Evolutionary conservation across 2,797 vertebrate genomes (phyloP).

Genomic region (Gallinago solitaria): DNA sequence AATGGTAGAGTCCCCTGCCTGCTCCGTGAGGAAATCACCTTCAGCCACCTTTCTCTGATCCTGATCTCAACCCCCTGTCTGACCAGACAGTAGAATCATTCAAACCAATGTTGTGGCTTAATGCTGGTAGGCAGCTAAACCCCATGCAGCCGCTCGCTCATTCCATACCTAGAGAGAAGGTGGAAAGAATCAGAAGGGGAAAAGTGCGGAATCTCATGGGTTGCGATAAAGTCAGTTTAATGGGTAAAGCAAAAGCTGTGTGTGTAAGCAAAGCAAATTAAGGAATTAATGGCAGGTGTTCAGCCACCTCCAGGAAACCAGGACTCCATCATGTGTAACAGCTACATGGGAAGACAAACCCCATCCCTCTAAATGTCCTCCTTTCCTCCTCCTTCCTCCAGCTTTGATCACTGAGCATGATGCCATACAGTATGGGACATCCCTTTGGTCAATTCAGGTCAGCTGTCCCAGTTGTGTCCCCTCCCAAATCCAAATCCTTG

Average conservation of each 20-base stretch:
- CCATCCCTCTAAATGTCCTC: not conserved
- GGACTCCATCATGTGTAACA: fast-evolving
- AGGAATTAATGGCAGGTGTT: not conserved
- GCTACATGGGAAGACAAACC: not conserved
- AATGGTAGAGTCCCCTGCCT: not conserved
- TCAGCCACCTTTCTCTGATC: not conserved
- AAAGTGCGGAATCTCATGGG: not conserved
- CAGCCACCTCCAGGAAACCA: not conserved
- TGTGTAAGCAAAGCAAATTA: not conserved
- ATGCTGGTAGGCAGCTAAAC: not conserved
- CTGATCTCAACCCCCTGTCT: not conserved
- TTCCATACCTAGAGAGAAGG: not conserved
- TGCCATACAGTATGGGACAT: fast-evolving
- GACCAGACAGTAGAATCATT: not conserved
- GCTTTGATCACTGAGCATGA: not conserved
- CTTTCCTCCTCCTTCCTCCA: not conserved
- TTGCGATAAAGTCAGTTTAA: not conserved
- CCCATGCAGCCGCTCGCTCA: fast-evolving
- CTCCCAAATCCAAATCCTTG: not conserved
- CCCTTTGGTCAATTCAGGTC: not conserved
- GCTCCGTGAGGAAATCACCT: not conserved
- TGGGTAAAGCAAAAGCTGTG: not conserved
- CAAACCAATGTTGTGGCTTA: not conserved
- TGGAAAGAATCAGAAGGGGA: not conserved
- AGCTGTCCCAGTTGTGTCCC: not conserved